Evolutionary conservation across 2,888 invertebrate species (phyloP).

Genomic region (Ichneumon xanthorius): DNA sequence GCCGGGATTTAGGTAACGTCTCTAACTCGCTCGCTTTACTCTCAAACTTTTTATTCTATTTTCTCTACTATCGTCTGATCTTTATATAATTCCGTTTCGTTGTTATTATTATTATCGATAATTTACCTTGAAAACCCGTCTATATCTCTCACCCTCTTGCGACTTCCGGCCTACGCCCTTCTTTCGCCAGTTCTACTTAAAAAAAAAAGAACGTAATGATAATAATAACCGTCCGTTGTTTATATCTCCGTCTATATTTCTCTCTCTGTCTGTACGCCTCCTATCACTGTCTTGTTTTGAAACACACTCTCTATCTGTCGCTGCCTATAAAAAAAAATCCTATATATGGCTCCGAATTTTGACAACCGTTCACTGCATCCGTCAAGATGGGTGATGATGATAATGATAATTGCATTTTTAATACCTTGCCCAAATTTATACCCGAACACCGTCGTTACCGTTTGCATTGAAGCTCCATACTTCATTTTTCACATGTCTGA

Average conservation of each 20-base stretch:
- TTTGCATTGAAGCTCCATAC: slow-evolving; percentile 75
- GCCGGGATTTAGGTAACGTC: slow-evolving; percentile 88
- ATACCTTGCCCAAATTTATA: slow-evolving; percentile 46
- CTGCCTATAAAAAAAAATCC: slow-evolving; percentile 53
- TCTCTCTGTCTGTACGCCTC: slow-evolving; percentile 72
- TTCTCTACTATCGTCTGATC: slow-evolving; percentile 76
- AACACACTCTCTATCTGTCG: slow-evolving; percentile 71
- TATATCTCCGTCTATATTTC: slow-evolving; percentile 71
- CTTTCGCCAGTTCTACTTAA: slow-evolving; percentile 33
- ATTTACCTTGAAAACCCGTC: slow-evolving; percentile 19
- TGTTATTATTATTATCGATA: slow-evolving; percentile 22
- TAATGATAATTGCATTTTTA: slow-evolving; percentile 68
- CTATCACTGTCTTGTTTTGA: slow-evolving; percentile 72
- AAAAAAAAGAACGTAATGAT: not conserved
- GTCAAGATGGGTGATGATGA: slow-evolving; percentile 70
- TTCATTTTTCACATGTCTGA: slow-evolving; percentile 76
- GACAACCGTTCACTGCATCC: slow-evolving; percentile 75
- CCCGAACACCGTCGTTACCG: slow-evolving; percentile 67
- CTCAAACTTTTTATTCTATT: slow-evolving; percentile 63
- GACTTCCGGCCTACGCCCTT: slow-evolving; percentile 27
- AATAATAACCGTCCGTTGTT: slow-evolving; percentile 62
- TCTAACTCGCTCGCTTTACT: slow-evolving; percentile 82
- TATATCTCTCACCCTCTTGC: slow-evolving; percentile 39
- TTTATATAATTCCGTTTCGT: slow-evolving; percentile 67
- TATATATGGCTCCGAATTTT: slow-evolving; percentile 39